A percentile compares a stretch with the other conserved stretches of the same genome.
These are phyloP conservation scores for Erithacus rubecula DNA, from an alignment of 2,797 vertebrate genomes.

Conservation along the genomic window DNA sequence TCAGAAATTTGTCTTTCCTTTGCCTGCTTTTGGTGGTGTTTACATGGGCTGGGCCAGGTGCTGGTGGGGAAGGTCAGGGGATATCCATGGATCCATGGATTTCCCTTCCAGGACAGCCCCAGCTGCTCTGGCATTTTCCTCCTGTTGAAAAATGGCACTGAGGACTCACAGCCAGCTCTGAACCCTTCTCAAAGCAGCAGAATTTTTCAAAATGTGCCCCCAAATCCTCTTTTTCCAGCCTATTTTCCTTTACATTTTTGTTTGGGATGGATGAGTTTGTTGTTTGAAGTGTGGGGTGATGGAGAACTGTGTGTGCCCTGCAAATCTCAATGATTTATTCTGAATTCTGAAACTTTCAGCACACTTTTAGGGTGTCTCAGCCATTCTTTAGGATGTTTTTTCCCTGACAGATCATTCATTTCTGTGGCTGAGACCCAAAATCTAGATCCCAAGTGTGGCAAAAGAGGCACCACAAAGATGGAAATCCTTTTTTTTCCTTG, in stretches of 20 bases:
- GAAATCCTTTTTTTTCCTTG: not conserved
- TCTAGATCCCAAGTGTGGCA: not conserved
- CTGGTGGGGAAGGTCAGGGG: not conserved
- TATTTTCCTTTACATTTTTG: fast-evolving
- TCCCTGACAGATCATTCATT: not conserved
- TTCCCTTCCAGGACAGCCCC: not conserved
- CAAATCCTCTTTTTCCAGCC: too few relatives aligned
- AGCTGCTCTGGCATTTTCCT: not conserved
- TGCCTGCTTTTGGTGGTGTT: not conserved
- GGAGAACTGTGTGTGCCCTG: not conserved
- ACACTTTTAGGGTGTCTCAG: not conserved
- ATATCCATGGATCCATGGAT: not conserved
- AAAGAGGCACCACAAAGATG: not conserved
- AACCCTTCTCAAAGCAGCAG: not conserved
- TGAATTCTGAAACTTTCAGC: not conserved
- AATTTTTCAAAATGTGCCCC: not conserved
- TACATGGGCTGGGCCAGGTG: not conserved
- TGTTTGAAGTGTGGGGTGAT: not conserved
- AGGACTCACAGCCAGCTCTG: fast-evolving
- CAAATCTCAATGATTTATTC: not conserved
- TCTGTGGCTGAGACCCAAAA: not conserved
- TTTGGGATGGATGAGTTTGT: fast-evolving
- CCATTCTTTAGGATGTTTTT: not conserved
- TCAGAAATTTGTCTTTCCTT: not conserved
- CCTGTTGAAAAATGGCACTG: fast-evolving